These are phyloP conservation scores for Psittacula cyanocephala DNA, from an alignment of 2,113 vertebrate genomes.

Conservation along the genomic window DNA sequence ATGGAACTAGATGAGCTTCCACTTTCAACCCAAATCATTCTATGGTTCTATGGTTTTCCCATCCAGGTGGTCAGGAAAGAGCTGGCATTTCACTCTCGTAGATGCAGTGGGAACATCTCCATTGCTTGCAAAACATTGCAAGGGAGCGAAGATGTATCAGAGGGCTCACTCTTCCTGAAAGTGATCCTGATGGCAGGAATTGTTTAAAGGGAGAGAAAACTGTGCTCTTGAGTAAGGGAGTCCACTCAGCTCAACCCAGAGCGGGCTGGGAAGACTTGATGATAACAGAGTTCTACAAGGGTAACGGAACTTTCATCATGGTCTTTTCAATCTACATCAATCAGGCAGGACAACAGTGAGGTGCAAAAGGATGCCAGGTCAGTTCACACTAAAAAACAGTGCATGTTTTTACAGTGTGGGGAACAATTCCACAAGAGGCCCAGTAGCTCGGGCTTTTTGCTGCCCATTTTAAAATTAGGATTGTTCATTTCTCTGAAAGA, in stretches of 20 bases:
- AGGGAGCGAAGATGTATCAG: neutral
- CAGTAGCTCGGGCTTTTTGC: neutral
- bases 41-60: neutral
- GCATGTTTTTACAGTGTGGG: accelerated
- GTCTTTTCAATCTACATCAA: neutral
- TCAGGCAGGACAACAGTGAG: neutral
- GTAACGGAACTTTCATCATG: neutral
- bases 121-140: neutral
- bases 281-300: neutral
- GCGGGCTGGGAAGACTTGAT: neutral
- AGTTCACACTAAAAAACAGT: neutral
- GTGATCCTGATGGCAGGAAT: neutral
- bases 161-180: neutral
- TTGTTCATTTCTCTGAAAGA: neutral
- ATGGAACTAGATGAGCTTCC: neutral
- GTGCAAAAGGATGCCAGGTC: neutral
- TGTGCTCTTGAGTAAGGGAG: neutral
- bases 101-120: neutral
- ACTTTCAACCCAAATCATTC: neutral
- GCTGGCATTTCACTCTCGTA: neutral
- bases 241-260: neutral
- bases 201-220: neutral
- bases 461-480: neutral
- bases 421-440: neutral
- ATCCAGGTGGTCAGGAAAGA: neutral